Evolutionary conservation across 2,888 invertebrate species (phyloP), one percentile per base, ranked within the genome.

Genomic region (Caradrina kadenii): DNA sequence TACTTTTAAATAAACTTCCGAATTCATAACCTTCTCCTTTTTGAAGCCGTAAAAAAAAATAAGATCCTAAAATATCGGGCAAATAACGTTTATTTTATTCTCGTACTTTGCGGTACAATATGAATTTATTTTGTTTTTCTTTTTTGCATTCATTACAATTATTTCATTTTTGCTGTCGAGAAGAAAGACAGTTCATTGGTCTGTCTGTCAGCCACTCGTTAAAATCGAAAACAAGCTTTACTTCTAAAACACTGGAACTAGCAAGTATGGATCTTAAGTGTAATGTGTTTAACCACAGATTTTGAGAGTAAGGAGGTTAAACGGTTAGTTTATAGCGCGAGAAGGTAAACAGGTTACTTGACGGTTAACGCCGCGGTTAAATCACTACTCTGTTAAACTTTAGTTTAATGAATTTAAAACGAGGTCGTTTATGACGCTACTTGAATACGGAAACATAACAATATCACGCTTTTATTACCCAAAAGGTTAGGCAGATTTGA

Each of bases 291-390:
- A 54, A 66, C 54, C 49, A n/a, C 59, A 63, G 63, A 66, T 66
- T 77, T 73, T 61, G 63, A 66, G 45, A 69, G 78, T 49, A 59
- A 68, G 52, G 54, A 22, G 26, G 55, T 56, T 76, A 77, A 73
- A 61, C 60, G 65, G 69, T 69, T 78, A 77, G 64, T 69, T 60
- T 53, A 69, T 55, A 62, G 67, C 49, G 63, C 49, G 58, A 61
- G 59, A 45, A 65, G 50, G 73, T 77, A 78, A 77, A 77, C 73
- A 65, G 22, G 60, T 78, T 77, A 78, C 60, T 65, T 31, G 64
- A 63, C 26, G 60, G 79, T 78, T 77, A 63, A 70, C 70, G 76
- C 64, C 52, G 67, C 49, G 54, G 79, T 69, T 78, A 78, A 68
- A 78, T 73, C 63, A 69, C 61, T 62, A 17, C 60, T 11, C 21